Conservation (phyloP, 2,888 invertebrate species). For the Nomada fucata region DNA sequence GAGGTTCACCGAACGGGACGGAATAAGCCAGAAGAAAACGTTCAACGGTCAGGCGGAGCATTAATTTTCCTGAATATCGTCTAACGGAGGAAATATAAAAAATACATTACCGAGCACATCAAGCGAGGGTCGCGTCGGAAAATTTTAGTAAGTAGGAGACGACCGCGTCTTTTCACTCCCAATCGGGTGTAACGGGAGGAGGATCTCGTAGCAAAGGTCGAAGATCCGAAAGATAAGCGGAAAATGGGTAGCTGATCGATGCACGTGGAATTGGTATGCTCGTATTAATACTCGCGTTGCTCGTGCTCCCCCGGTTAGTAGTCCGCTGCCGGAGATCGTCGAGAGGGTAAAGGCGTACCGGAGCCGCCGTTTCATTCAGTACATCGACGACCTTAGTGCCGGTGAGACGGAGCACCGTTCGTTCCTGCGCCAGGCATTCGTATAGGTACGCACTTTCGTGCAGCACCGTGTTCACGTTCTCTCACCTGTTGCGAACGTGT, state of each 20-base stretch:
- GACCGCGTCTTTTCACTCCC: too few species aligned
- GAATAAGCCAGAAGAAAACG: too few species aligned
- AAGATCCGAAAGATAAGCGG: background rate
- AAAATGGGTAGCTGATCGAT: conserved; percentile 19
- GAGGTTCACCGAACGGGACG: too few species aligned
- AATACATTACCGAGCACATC: too few species aligned
- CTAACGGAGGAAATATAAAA: too few species aligned
- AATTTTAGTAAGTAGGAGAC: too few species aligned
- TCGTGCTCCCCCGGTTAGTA: conserved; percentile 23
- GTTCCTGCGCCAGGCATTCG: conserved; percentile 42
- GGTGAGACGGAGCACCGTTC: conserved; percentile 39
- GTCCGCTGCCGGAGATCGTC: conserved; percentile 18
- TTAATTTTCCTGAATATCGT: too few species aligned
- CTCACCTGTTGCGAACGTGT: background rate
- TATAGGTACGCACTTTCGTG: conserved; percentile 37
- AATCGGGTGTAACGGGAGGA: background rate
- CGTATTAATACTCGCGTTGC: background rate
- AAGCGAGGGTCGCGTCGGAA: too few species aligned
- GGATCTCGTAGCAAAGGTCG: background rate
- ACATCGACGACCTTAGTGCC: conserved; percentile 59
- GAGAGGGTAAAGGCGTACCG: conserved; percentile 58
- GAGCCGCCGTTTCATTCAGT: conserved; percentile 65
- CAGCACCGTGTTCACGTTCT: background rate
- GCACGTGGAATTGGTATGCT: conserved; percentile 32
- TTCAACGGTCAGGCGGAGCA: too few species aligned